phyloP scores from a whole-genome alignment of 2,888 invertebrate genomes.

The Scaptomyza parva region DNA sequence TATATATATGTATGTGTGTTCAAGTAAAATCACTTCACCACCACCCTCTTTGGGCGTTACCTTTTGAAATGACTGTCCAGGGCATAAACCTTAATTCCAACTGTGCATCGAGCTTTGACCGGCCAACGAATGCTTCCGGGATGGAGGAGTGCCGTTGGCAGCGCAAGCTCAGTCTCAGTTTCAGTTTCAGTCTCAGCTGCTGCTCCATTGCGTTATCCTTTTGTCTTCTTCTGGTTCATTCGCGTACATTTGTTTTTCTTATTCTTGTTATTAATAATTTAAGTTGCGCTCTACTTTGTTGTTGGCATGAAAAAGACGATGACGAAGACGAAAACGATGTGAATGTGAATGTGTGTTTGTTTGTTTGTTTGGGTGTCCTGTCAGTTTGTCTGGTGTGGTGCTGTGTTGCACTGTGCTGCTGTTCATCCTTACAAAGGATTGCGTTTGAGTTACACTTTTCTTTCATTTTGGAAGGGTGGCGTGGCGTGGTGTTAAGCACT shows the following conservation, averaged over 20 bases:
- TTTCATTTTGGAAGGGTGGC: background rate
- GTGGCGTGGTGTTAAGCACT: slow-evolving; percentile 67
- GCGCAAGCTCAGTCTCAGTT: slow-evolving; percentile 30
- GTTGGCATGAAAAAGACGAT: slow-evolving; percentile 44
- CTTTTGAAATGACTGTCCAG: slow-evolving; percentile 46
- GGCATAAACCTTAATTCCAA: slow-evolving; percentile 62
- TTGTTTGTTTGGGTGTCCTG: slow-evolving; percentile 30
- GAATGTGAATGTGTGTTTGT: slow-evolving; percentile 33
- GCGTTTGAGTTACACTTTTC: slow-evolving; percentile 71
- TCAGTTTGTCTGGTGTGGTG: slow-evolving; percentile 26
- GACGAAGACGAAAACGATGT: slow-evolving; percentile 36
- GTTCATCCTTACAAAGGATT: slow-evolving; percentile 73
- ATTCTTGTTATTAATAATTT: slow-evolving; percentile 79
- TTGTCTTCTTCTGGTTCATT: slow-evolving; percentile 54
- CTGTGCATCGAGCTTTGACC: slow-evolving; percentile 52
- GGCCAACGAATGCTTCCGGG: slow-evolving; percentile 51
- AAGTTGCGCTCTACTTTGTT: slow-evolving; percentile 70
- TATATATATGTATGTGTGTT: slow-evolving; percentile 2
- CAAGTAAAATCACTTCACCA: slow-evolving; percentile 5
- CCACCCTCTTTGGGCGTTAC: background rate
- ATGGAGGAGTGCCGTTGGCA: slow-evolving; percentile 33
- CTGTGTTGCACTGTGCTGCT: slow-evolving; percentile 17
- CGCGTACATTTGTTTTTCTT: slow-evolving; percentile 77
- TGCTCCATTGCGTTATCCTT: slow-evolving; percentile 47
- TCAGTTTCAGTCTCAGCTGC: slow-evolving; percentile 40